Evolutionary conservation across 92 coral and sea anemone species (phyloP).

Genomic region (Phenganax marumi): DNA sequence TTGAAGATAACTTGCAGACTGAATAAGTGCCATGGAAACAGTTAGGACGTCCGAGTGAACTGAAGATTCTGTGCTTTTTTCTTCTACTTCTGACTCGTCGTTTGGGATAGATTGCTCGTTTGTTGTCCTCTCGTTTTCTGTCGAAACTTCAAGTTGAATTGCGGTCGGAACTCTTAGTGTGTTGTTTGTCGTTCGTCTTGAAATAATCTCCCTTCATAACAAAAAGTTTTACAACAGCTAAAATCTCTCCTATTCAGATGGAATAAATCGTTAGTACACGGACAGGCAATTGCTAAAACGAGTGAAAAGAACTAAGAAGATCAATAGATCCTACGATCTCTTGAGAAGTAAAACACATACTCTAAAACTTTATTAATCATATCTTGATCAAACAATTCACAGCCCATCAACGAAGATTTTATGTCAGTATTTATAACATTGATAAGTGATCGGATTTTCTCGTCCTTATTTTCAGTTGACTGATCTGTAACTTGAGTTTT

Average conservation of each 20-base stretch:
- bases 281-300: too few species aligned
- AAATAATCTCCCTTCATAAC: background rate
- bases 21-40: conserved; percentile 21
- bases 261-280: background rate
- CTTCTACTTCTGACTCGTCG: conserved; percentile 10
- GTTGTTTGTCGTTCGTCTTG: background rate
- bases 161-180: background rate
- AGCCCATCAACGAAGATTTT: conserved; percentile 10
- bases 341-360: background rate
- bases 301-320: too few species aligned
- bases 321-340: too few species aligned
- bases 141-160: background rate
- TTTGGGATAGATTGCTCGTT: conserved; percentile 24
- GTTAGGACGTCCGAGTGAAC: conserved; percentile 9
- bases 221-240: background rate
- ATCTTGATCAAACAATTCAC: conserved; percentile 19
- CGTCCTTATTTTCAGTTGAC: background rate
- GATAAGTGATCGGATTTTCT: conserved; percentile 16
- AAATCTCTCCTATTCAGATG: background rate
- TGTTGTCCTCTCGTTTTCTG: background rate
- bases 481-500: conserved; percentile 5
- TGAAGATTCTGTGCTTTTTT: background rate
- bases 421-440: conserved; percentile 6
- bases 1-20: conserved; percentile 18
- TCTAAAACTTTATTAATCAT: conserved; percentile 2